Base-by-base conservation (phyloP, 2,113 vertebrate species). In the Neolamprologus falcicula region DNA sequence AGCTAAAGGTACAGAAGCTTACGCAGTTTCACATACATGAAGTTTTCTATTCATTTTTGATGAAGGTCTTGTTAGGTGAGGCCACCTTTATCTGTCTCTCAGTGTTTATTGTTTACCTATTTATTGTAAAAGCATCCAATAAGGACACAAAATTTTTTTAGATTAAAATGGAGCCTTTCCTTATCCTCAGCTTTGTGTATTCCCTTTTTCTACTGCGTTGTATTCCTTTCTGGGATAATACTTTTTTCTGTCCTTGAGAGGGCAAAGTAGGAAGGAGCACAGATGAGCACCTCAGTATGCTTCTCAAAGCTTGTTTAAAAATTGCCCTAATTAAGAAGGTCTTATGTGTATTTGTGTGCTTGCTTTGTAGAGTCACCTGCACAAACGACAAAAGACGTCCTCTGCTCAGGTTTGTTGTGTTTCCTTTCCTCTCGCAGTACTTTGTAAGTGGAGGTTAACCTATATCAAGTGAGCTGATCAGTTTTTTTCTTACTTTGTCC, bases 361-460 rank as follows among this genome's bases (percentile, higher is more conserved):
- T 93, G 88, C 42, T 91, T 94, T 86, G 16, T 92, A 99, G 98
- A 97, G 96, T 93, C 97, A 96, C 93, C 96, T 97, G 57, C 97
- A 97, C 95, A 99, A 99, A 96, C 97, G 98, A 93, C 97, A 96
- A 61, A 98, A 98, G 94, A 89, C 96, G 12, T 97, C 98, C 2
- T 88, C 95, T 50, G 93, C 96, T 84, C 98, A 99, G 66, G 99
- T 99, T 92, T 5, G 92, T 61, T 5, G 31, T 42, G 11, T 37
- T 53, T 55, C 37, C 33, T 83, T 84, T 83, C 7, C 55, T 54
- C 63, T 80, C 19, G 5, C 33, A 78, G 5, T 42, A 54, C 13
- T 37, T 40, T 86, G 42, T 11, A 57, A 24, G 19, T 42, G 6
- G 24, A 82, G 37, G 40, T 55, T 82, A 47, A 26, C 24, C 14